Conservation (phyloP, 2,113 vertebrate genomes). For the Mixornis gularis region DNA sequence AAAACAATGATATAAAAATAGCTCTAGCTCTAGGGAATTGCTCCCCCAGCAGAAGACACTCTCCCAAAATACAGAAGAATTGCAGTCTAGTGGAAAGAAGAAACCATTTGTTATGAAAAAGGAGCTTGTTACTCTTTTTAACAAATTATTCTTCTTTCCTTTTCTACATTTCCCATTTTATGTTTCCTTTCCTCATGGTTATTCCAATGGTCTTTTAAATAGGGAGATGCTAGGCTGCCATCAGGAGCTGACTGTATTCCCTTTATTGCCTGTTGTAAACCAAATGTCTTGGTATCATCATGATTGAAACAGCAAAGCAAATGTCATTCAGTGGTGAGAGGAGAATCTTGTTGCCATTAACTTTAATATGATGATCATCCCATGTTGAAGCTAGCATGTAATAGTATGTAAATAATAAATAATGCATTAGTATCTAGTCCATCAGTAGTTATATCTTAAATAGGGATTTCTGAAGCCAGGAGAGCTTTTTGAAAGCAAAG, state of each 20-base stretch:
- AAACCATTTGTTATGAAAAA: background rate
- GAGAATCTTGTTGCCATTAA: background rate
- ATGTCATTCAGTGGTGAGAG: background rate
- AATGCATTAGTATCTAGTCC: background rate
- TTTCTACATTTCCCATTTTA: background rate
- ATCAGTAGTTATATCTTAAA: background rate
- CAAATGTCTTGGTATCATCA: background rate
- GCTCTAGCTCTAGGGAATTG: background rate
- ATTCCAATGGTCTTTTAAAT: background rate
- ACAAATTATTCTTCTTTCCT: background rate
- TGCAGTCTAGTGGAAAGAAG: background rate
- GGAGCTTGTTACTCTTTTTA: background rate
- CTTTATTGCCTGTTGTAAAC: background rate
- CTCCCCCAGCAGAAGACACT: background rate
- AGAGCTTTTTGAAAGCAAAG: background rate
- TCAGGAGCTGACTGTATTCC: background rate
- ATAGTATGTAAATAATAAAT: conserved; percentile 1
- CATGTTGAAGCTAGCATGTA: background rate
- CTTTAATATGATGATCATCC: background rate
- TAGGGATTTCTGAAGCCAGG: background rate
- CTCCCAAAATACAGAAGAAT: background rate
- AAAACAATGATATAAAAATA: background rate
- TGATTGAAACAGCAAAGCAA: background rate
- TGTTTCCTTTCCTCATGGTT: background rate
- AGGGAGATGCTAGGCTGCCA: background rate